Percentiles rank a stretch among this genome's conserved stretches.
Evolutionary conservation across 2,797 vertebrate genomes (phyloP).

Genomic region (Enteromius fasciolatus): DNA sequence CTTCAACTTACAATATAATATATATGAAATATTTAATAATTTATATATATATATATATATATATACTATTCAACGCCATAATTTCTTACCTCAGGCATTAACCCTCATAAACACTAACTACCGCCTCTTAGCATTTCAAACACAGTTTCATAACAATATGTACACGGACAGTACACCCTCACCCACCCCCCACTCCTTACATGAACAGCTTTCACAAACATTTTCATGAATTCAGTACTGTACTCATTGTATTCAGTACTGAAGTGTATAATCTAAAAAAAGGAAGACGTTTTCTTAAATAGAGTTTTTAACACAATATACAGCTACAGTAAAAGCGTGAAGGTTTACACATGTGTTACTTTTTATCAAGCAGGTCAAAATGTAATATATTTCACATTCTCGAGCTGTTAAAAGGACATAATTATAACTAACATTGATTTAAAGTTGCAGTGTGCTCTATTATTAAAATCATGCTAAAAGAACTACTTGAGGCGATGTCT

Average conservation of each 20-base stretch:
- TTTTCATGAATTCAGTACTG: not conserved
- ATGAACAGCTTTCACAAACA: not conserved
- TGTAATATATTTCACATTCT: conserved; percentile 12
- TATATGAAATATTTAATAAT: not conserved
- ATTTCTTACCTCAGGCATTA: conserved; percentile 7
- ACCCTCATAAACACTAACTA: conserved; percentile 5
- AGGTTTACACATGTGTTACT: not conserved
- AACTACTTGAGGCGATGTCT: conserved; percentile 37
- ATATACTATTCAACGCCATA: not conserved
- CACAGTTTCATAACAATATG: not conserved
- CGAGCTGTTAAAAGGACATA: not conserved
- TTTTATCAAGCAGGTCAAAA: conserved; percentile 9
- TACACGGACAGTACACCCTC: not conserved
- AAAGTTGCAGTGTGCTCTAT: conserved; percentile 17
- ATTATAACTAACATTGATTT: conserved; percentile 32
- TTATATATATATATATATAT: too few species aligned
- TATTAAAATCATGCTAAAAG: conserved; percentile 25
- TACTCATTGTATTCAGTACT: too few species aligned
- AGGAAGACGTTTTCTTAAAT: not conserved
- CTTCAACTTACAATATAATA: not conserved
- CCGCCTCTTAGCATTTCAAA: not conserved
- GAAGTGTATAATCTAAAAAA: not conserved
- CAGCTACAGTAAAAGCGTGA: not conserved
- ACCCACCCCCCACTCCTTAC: not conserved
- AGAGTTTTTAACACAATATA: not conserved